Percentiles rank a stretch among this genome's conserved stretches.
Conservation (phyloP, 2,888 invertebrate species). For the Troides helena region DNA sequence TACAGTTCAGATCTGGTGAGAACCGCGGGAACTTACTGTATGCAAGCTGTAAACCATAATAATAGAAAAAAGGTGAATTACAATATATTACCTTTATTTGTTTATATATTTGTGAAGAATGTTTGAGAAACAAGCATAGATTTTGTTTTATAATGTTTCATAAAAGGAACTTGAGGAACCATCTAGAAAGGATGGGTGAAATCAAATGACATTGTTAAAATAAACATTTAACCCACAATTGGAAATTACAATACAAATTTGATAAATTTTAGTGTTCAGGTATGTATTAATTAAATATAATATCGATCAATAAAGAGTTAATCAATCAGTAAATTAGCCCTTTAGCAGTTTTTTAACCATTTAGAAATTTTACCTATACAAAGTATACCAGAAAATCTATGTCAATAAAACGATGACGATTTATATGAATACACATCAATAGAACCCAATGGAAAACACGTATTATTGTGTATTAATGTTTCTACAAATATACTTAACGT, state of each 20-base stretch:
- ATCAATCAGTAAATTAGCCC: neutral
- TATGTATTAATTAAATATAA: neutral
- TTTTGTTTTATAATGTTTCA: constrained; percentile 6
- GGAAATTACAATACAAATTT: neutral
- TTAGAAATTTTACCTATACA: too few relatives aligned
- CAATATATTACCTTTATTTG: neutral
- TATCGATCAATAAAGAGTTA: constrained; percentile 9
- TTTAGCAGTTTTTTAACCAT: neutral
- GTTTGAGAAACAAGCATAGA: neutral
- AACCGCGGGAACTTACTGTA: too few relatives aligned
- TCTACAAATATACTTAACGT: too few relatives aligned
- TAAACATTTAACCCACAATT: neutral
- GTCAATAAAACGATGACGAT: too few relatives aligned
- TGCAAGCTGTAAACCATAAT: too few relatives aligned
- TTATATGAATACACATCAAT: too few relatives aligned
- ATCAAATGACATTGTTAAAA: neutral
- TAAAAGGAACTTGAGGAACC: constrained; percentile 2
- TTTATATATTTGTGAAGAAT: neutral
- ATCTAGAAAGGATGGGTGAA: constrained; percentile 6
- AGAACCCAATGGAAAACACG: too few relatives aligned
- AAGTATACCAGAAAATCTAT: too few relatives aligned
- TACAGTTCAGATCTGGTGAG: too few relatives aligned
- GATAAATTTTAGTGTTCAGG: constrained; percentile 17
- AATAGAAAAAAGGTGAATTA: too few relatives aligned
- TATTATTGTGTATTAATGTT: too few relatives aligned